A percentile compares a stretch with the other conserved stretches of the same genome.
These are phyloP conservation scores for Lepidurus arcticus DNA, from an alignment of 1,140 invertebrate species.

Conservation along the genomic window DNA sequence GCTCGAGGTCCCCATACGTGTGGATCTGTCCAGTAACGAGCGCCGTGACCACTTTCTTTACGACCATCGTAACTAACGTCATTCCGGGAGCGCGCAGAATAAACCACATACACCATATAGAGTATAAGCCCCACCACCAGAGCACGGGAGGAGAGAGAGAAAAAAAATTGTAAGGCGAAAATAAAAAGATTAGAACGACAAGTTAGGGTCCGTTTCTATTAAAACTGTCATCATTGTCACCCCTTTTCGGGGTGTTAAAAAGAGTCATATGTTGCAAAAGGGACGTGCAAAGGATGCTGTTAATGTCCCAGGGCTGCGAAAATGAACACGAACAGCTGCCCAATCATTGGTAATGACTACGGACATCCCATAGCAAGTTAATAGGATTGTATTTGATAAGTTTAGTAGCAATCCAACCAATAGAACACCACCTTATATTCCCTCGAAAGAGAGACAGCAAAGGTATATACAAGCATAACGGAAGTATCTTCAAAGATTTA, in stretches of 20 bases:
- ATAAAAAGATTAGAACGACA: not conserved
- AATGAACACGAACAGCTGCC: not conserved
- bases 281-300: not conserved
- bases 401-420: too few species aligned
- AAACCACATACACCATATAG: not conserved
- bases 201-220: not conserved
- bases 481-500: too few species aligned
- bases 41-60: slow-evolving; percentile 6
- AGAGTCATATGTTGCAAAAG: not conserved
- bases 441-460: too few species aligned
- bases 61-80: not conserved
- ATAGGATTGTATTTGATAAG: too few species aligned
- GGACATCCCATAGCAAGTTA: not conserved
- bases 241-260: not conserved
- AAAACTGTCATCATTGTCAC: not conserved
- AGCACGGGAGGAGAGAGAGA: not conserved
- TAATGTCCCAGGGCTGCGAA: not conserved
- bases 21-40: slow-evolving; percentile 4
- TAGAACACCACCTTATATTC: too few species aligned
- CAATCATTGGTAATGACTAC: not conserved
- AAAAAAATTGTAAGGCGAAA: not conserved
- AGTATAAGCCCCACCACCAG: not conserved
- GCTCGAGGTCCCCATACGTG: slow-evolving; percentile 6
- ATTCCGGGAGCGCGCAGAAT: not conserved
- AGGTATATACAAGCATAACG: too few species aligned